Evolutionary conservation across 1,140 invertebrate genomes (phyloP).

Genomic region (Aphaenogaster floridana): DNA sequence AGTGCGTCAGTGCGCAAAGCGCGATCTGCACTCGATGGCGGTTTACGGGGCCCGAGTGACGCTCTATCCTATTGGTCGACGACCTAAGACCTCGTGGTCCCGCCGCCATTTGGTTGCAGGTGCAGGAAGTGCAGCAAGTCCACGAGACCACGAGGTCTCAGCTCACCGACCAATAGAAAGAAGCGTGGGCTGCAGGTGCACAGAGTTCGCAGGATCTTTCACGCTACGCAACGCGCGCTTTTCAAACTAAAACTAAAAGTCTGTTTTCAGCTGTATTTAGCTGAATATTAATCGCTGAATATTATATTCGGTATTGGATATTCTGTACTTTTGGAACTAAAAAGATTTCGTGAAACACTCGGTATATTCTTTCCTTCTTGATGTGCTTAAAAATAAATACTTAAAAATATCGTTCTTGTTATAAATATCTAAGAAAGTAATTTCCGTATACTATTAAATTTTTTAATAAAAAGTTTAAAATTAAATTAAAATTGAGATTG

Average conservation of each 20-base stretch:
- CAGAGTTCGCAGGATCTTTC: not conserved
- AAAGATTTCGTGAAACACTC: not conserved
- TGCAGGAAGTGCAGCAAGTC: constrained; percentile 33
- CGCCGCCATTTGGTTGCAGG: constrained; percentile 44
- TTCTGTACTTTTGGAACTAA: not conserved
- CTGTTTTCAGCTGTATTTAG: too few relatives aligned
- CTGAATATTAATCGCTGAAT: not conserved
- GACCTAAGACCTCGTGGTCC: not conserved
- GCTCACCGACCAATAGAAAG: not conserved
- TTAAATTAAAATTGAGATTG: not conserved
- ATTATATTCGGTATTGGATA: not conserved
- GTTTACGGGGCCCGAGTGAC: constrained; percentile 38
- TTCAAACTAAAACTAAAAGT: not conserved
- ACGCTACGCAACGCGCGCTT: constrained; percentile 12
- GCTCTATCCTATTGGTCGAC: constrained; percentile 41
- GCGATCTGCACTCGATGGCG: constrained; percentile 2
- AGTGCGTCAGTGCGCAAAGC: not conserved
- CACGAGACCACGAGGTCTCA: not conserved
- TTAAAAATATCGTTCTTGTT: not conserved
- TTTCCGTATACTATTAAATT: not conserved
- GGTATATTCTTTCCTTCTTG: not conserved
- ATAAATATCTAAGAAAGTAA: constrained; percentile 1
- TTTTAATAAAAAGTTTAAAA: not conserved
- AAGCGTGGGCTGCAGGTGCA: constrained; percentile 31
- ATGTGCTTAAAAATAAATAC: not conserved